phyloP scores from a whole-genome alignment of 2,797 vertebrate genomes.

The Cyclopterus lumpus region DNA sequence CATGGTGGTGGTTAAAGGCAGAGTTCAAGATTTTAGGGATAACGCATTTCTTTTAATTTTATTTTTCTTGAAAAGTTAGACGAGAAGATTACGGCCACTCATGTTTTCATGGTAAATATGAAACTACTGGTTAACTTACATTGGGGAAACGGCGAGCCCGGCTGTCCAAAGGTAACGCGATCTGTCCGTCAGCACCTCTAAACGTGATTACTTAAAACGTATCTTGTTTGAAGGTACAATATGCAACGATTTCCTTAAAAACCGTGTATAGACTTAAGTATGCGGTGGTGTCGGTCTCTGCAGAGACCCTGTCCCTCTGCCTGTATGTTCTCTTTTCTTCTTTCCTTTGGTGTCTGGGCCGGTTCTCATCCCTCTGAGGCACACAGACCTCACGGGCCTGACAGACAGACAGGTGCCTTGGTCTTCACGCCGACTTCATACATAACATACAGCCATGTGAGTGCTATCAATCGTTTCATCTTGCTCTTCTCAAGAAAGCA shows the following conservation, averaged over 20 bases:
- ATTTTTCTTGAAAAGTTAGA: neutral
- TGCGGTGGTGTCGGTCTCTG: no score
- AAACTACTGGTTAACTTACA: neutral
- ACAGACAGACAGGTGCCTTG: neutral
- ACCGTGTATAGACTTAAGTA: no score
- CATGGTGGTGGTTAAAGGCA: conserved; percentile 17
- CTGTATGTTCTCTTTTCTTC: no score
- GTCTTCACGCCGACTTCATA: neutral
- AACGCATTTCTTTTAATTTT: neutral
- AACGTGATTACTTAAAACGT: neutral
- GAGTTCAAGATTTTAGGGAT: conserved; percentile 11
- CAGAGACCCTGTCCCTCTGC: no score
- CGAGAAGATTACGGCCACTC: neutral
- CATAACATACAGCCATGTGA: neutral
- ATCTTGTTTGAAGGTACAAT: neutral
- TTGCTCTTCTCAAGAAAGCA: neutral
- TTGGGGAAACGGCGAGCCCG: neutral
- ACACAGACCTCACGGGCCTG: no score
- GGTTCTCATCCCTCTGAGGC: neutral
- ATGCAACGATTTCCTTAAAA: neutral
- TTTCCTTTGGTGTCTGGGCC: neutral
- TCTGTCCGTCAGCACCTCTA: neutral
- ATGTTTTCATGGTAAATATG: neutral
- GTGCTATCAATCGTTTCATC: neutral
- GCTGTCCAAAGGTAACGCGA: neutral